Evolutionary conservation across 2,888 invertebrate species (phyloP).

Genomic region (Cheilosia pagana): DNA sequence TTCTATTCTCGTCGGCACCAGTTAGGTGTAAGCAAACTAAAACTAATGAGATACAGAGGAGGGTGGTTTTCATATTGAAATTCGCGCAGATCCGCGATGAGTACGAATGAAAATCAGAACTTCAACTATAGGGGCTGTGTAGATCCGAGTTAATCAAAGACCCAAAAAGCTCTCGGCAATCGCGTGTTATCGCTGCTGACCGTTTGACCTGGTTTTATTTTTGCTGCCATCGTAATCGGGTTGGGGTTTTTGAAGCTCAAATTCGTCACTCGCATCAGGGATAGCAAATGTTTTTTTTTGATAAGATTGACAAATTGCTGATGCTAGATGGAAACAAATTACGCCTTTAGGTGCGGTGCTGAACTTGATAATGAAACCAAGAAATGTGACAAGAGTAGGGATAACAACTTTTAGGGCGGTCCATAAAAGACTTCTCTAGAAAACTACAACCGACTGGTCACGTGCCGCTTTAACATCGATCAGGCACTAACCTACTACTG

Average conservation of each 20-base stretch:
- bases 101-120: not conserved
- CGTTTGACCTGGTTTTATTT: conserved; percentile 40
- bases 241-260: not conserved
- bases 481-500: not conserved
- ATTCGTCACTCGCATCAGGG: conserved; percentile 10
- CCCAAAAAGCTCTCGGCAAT: conserved; percentile 11
- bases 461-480: not conserved
- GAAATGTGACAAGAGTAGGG: too few species aligned
- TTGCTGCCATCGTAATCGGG: conserved; percentile 9
- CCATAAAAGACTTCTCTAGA: too few species aligned
- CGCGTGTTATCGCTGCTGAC: conserved; percentile 44
- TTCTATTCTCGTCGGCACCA: not conserved
- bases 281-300: not conserved
- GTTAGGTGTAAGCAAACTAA: conserved; percentile 24
- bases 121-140: conserved; percentile 38
- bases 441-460: too few species aligned
- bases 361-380: conserved; percentile 14
- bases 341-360: not conserved
- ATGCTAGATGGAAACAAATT: not conserved
- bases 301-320: not conserved
- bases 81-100: not conserved
- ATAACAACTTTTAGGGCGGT: too few species aligned
- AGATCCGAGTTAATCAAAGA: conserved; percentile 12
- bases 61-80: conserved; percentile 34
- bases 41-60: not conserved